Evolutionary conservation across 2,113 vertebrate genomes (phyloP), one percentile per base, ranked within the genome.

Genomic region (Columbina picui): DNA sequence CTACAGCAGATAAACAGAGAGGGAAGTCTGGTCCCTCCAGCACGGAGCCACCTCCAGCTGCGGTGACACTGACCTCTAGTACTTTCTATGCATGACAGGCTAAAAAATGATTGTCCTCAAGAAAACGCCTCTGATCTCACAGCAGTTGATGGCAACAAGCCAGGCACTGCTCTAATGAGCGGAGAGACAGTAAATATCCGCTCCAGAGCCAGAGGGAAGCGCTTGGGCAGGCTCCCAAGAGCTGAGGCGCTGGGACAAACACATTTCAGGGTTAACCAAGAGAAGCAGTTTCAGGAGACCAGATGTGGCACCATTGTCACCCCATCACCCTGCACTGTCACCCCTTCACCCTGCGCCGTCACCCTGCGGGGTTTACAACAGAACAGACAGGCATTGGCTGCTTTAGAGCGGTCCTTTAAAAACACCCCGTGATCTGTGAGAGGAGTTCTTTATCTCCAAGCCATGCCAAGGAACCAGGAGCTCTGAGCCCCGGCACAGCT

Each of bases 341-440:
- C 43, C 41, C 43, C 43, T 18, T 43, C 17, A 43, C 43, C 43
- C 43, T 17, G 16, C 41, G 7, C 14, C 41, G 41, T 43, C 43
- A 43, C 43, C 43, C n/a, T n/a, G n/a, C n/a, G n/a, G n/a, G n/a
- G n/a, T n/a, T n/a, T n/a, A n/a, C n/a, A 8, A 23, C 0, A 7
- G 41, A 45, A 52, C 27, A 53, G 21, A 4, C 10, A 9, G 4
- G 19, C 3, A 2, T 9, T 0, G 1, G 53, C 20, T 8, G 29
- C 67, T 36, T 71, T 3, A 9, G 32, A 43, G 56, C 26, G 10
- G 36, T 13, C 64, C 74, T 57, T 23, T 9, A 19, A 36, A 69
- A 49, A 3, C 6, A 2, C 5, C 5, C 61, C 3, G 57, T 1
- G 75, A 30, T 0, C 7, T 0, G 5, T 1, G 22, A 50, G 64